Base-by-base conservation (phyloP, 2,797 vertebrate species). In the Anguilla anguilla region DNA sequence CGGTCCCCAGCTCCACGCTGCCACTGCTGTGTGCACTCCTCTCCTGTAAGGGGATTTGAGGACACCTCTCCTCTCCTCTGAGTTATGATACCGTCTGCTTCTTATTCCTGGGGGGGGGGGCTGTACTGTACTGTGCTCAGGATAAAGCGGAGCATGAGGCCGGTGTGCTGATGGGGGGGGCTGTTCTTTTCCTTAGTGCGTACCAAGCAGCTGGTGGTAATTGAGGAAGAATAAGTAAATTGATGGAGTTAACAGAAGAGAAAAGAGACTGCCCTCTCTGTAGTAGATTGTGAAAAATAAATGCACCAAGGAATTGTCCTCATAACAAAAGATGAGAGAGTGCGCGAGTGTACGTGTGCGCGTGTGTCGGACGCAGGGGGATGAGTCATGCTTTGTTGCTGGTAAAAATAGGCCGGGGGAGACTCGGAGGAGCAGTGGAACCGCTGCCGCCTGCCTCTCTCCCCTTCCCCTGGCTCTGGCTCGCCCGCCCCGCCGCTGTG, bases 321-420 rank as follows among this genome's bases (percentile, higher is more conserved):
- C 61, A 67, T 79, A 57, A 39, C 22, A 22, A 59, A 61, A 22
- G 79, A 35, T 87, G 55, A 43, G 74, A 59, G 72, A 25, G 57
- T 25, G 22, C 6, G 10, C 31, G 31, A 39, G 49, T 57, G 43
- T 77, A 28, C 53, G 51, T 55, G n/a, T 55, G 83, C 6, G n/a
- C 43, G 87, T 84, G 79, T 72, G 87, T 72, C 72, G 67, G 87
- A 64, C 53, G 61, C 43, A 61, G 53, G 81, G 46, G 81, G 83
- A 84, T 87, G 87, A 87, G 87, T 87, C 87, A 87, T 84, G 46
- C 87, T 51, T 74, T 81, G 67, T 69, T 69, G 81, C 67, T 69
- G 82, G 82, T 87, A 87, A 87, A 87, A 87, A 87, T 84, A 84
- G 82, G 82, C 87, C 69, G 82, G 83, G 83, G 83, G 86, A 83